phyloP scores from a whole-genome alignment of 2,888 invertebrate species.

The Graphium colonna region DNA sequence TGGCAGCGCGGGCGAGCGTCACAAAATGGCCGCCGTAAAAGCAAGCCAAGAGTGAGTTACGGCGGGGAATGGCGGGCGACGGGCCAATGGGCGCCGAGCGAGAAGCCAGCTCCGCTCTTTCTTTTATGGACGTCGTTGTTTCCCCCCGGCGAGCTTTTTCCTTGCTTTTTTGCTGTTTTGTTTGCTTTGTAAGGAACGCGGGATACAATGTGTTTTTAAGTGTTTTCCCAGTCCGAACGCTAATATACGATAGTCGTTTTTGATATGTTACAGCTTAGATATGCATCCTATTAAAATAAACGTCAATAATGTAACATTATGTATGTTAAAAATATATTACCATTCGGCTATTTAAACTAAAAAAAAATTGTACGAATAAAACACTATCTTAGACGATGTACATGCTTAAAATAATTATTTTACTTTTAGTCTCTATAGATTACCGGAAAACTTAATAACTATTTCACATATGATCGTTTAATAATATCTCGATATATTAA shows the following conservation, averaged over 20 bases:
- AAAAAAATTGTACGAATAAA: too few relatives aligned
- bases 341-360: too few relatives aligned
- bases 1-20: slow-evolving; percentile 73
- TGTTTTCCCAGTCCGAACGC: slow-evolving; percentile 47
- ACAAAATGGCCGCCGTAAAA: slow-evolving; percentile 80
- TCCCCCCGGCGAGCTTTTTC: slow-evolving; percentile 75
- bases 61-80: slow-evolving; percentile 38
- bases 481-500: too few relatives aligned
- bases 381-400: too few relatives aligned
- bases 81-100: slow-evolving; percentile 72
- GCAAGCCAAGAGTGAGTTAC: slow-evolving; percentile 80
- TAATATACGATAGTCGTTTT: slow-evolving; percentile 40
- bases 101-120: slow-evolving; percentile 77
- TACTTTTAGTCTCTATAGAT: too few relatives aligned
- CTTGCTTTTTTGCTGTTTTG: slow-evolving; percentile 70
- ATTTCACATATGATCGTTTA: too few relatives aligned
- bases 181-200: slow-evolving; percentile 66
- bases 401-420: too few relatives aligned
- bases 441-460: too few relatives aligned
- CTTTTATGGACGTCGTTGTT: slow-evolving; percentile 75
- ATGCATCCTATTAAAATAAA: slow-evolving; percentile 3
- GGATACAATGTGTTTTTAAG: slow-evolving; percentile 67
- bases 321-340: too few relatives aligned
- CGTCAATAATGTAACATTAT: too few relatives aligned
- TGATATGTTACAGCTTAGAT: slow-evolving; percentile 19